Evolutionary conservation across 2,113 vertebrate species (phyloP), one percentile per base, ranked within the genome.

Genomic region (Phylloscopus trochiloides): DNA sequence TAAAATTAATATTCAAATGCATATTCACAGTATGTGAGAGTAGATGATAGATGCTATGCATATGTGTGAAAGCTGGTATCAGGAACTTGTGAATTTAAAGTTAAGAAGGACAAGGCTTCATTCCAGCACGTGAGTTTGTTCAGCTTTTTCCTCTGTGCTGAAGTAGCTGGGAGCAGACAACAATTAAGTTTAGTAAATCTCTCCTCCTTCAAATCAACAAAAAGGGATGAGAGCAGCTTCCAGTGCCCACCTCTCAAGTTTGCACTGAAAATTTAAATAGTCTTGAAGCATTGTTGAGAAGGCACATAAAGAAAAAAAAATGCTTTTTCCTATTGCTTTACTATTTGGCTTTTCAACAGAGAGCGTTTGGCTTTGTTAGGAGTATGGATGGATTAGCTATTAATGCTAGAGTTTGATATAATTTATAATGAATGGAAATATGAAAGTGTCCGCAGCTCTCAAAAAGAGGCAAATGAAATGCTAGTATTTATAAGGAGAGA

Each of bases 51-150:
- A 87, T 87, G 50, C 62, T 85, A 8, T 6, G 4, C 25, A 12
- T 20, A 2, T 40, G 31, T 72, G 75, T 87, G 90, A 95, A 21
- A 92, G 34, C 13, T 90, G 38, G 20, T 93, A 48, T 96, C 90
- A 94, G 74, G 90, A 74, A 94, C 77, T 61, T 9, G 17, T 86
- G 80, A 93, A 92, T 92, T 96, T 95, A 88, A 96, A 85, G 65
- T 92, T 85, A 13, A 72, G 65, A 86, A 91, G 83, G 52, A 75
- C 82, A 29, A 76, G 8, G 31, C 91, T 96, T 93, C 20, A 31
- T 96, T 91, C 78, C 90, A 94, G 31, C 54, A 85, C 55, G 6
- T 57, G 28, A 48, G 13, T 77, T 59, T 83, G 58, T 58, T 86
- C 80, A 42, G 21, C 36, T 73, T 71, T 87, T 94, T 52, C 68